phyloP scores from a whole-genome alignment of 1,140 invertebrate genomes.

The Batillaria attramentaria region DNA sequence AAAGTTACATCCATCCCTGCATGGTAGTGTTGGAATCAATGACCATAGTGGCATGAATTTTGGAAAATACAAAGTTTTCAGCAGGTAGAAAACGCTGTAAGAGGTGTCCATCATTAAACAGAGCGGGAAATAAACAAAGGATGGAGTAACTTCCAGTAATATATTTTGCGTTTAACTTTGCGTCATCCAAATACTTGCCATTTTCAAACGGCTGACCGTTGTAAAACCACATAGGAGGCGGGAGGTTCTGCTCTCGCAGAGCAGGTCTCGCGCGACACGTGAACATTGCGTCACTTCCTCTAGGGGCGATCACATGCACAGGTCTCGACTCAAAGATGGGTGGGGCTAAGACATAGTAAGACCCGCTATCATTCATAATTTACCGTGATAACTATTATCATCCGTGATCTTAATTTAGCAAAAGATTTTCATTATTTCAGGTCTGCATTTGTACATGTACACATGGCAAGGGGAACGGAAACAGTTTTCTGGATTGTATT shows the following conservation, averaged over 20 bases:
- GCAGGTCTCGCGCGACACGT: not conserved
- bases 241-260: not conserved
- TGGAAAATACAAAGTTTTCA: not conserved
- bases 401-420: too few relatives aligned
- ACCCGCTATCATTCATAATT: too few relatives aligned
- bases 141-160: not conserved
- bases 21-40: too few relatives aligned
- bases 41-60: not conserved
- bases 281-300: slow-evolving; percentile 15
- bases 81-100: not conserved
- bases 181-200: not conserved
- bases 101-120: too few relatives aligned
- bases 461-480: too few relatives aligned
- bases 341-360: too few relatives aligned
- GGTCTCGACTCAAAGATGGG: too few relatives aligned
- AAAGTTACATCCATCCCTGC: too few relatives aligned
- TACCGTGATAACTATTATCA: too few relatives aligned
- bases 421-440: too few relatives aligned
- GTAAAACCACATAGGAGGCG: not conserved
- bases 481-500: too few relatives aligned
- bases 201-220: not conserved
- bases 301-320: not conserved
- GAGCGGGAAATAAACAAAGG: not conserved
- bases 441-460: too few relatives aligned
- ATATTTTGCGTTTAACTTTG: not conserved